Evolutionary conservation across 2,113 vertebrate genomes (phyloP).

Genomic region (Edolisoma coerulescens): DNA sequence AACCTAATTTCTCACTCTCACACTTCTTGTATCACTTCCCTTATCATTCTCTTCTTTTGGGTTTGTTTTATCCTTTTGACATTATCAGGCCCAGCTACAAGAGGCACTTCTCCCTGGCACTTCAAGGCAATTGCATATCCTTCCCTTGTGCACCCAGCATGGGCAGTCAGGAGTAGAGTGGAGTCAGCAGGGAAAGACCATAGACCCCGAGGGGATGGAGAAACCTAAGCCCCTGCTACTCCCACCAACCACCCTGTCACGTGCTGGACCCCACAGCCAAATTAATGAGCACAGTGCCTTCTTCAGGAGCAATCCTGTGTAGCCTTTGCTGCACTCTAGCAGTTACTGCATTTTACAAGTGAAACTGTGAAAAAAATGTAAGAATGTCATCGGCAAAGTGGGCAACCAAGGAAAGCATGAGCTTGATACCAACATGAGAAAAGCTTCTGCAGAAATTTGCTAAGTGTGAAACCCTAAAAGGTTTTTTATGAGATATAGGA

Average conservation of each 20-base stretch:
- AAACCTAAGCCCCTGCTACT: background rate
- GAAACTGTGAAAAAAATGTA: background rate
- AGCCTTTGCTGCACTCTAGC: background rate
- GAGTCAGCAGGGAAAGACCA: background rate
- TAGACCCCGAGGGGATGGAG: background rate
- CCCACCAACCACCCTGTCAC: background rate
- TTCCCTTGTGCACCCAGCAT: background rate
- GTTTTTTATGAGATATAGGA: background rate
- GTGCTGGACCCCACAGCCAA: background rate
- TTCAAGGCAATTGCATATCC: background rate
- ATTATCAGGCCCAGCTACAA: background rate
- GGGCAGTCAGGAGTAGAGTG: background rate
- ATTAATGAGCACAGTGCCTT: background rate
- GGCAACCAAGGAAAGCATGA: background rate
- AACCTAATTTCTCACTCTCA: background rate
- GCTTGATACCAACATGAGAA: background rate
- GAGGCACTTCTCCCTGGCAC: background rate
- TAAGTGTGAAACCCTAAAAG: background rate
- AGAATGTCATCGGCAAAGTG: background rate
- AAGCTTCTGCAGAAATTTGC: background rate
- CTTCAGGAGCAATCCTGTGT: background rate
- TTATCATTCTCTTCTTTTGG: background rate
- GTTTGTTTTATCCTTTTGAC: background rate
- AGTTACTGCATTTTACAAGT: background rate
- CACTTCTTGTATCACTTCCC: background rate